Percentiles rank a stretch among this genome's conserved stretches.
Evolutionary conservation across 2,113 vertebrate species (phyloP).

Genomic region (Chrysemys picta): DNA sequence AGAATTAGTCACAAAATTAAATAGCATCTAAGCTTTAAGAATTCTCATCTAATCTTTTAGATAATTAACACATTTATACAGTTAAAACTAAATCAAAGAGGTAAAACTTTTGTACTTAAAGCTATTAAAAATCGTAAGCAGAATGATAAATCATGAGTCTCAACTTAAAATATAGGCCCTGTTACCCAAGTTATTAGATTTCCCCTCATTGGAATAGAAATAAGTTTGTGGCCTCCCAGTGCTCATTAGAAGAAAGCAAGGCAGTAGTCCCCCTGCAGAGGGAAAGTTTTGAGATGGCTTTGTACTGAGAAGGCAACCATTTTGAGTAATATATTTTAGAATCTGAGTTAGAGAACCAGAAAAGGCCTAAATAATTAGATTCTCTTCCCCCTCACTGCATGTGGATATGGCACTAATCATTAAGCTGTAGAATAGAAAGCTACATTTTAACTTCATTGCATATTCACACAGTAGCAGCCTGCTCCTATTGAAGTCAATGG

Average conservation of each 20-base stretch:
- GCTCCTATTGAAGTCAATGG: too few species aligned
- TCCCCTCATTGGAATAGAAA: not conserved
- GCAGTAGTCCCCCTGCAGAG: too few species aligned
- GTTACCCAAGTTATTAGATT: not conserved
- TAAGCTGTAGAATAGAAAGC: not conserved
- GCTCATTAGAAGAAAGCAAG: too few species aligned
- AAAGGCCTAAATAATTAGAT: not conserved
- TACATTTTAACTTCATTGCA: too few species aligned
- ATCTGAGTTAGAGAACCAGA: not conserved
- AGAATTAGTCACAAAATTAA: too few species aligned
- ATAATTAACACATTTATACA: not conserved
- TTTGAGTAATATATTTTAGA: not conserved
- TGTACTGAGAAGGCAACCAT: too few species aligned
- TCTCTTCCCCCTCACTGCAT: too few species aligned
- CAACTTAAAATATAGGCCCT: not conserved
- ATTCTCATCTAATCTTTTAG: too few species aligned
- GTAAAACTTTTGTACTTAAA: not conserved
- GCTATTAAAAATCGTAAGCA: not conserved
- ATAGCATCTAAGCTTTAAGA: too few species aligned
- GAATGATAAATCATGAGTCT: not conserved
- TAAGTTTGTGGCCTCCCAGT: too few species aligned
- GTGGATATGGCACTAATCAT: not conserved
- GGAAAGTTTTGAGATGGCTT: too few species aligned
- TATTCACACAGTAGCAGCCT: too few species aligned
- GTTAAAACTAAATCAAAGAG: not conserved